phyloP scores from a whole-genome alignment of 2,113 vertebrate genomes.

The Pollimyrus isidori region DNA sequence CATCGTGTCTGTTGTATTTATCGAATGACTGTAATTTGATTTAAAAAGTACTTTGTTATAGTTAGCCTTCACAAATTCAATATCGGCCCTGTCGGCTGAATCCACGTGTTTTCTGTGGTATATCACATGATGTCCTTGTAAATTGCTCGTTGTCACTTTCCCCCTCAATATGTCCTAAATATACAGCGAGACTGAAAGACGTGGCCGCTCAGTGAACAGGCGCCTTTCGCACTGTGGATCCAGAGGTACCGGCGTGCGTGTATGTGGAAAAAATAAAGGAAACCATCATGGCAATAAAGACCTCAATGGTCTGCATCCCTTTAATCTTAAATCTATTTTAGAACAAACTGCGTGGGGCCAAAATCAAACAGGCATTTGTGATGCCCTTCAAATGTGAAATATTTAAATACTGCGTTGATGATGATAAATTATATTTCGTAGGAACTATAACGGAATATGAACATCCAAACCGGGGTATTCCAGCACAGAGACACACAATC shows the following conservation, averaged over 20 bases:
- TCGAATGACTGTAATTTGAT: slow-evolving; percentile 17
- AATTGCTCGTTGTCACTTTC: background rate
- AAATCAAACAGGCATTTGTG: background rate
- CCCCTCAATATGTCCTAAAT: background rate
- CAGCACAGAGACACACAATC: background rate
- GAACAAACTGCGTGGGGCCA: background rate
- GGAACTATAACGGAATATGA: background rate
- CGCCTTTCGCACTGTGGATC: background rate
- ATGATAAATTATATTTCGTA: background rate
- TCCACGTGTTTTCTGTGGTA: background rate
- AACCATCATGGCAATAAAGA: background rate
- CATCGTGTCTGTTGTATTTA: background rate
- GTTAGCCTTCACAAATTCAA: slow-evolving; percentile 23
- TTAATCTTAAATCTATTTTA: background rate
- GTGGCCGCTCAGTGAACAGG: background rate
- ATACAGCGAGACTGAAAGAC: background rate
- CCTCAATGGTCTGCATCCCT: background rate
- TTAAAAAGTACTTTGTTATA: slow-evolving; percentile 22
- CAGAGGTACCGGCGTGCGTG: background rate
- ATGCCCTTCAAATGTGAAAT: background rate
- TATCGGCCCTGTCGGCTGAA: background rate
- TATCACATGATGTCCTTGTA: slow-evolving; percentile 1
- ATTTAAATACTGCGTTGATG: background rate
- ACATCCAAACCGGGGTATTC: background rate
- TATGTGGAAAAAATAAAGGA: background rate